Evolutionary conservation across 2,113 vertebrate species (phyloP), one percentile per base, ranked within the genome.

Genomic region (Beaufortia kweichowensis): DNA sequence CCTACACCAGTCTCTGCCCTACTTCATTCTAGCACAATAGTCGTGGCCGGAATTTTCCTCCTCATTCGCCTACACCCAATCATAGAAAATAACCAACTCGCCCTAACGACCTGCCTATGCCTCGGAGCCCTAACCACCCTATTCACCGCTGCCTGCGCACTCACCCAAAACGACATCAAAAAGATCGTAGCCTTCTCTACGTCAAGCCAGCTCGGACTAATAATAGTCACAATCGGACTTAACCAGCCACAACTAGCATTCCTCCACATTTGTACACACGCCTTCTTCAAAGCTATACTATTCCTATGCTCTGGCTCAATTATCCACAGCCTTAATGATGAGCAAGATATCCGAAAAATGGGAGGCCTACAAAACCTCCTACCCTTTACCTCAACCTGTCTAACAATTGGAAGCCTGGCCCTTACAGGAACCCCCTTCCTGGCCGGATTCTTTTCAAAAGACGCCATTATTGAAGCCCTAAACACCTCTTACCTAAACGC

Each of bases 121-220:
- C 28, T 84, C 0, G 80, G 83, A 2, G 83, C 83, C 3, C 24
- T 82, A 14, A 84, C 80, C 7, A 84, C 80, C 0, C 10, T 80
- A 28, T 84, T 82, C 11, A 75, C 83, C 0, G 83, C 83, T 1
- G 53, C 69, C 3, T 82, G 80, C 4, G 77, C 80, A 0, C 33
- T 75, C 0, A 82, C 83, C 3, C 77, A 84, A 70, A 82, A 82
- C 6, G 80, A 84, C 2, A 84, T 84, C 11, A 75, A 86, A 82
- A 85, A 86, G 77, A 85, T 86, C 0, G 63, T 85, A 35, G 81
- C 85, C 0, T 83, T 86, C 12, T 86, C 85, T 0, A 86, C 85
- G n/a, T 83, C 85, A 0, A 86, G 85, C 2, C 85, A 86, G 15
- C 66, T 85, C 3, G 85, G 85, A 0, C n/a, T 85, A 6, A 86